A percentile compares a stretch with the other conserved stretches of the same genome.
Evolutionary conservation across 2,113 vertebrate species (phyloP).

Genomic region (Pipra filicauda): DNA sequence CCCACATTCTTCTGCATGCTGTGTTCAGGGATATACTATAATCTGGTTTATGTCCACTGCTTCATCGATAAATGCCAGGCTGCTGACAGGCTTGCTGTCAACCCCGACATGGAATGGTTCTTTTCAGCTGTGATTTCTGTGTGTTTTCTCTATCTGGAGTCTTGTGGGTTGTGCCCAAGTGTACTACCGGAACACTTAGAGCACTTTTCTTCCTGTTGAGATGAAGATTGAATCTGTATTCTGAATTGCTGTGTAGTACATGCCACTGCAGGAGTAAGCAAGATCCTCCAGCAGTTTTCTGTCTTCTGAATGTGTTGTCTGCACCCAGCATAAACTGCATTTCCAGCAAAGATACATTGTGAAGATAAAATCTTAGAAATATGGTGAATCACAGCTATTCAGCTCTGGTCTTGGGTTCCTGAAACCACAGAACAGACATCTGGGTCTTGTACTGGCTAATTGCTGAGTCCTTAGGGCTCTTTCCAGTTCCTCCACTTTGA

Average conservation of each 20-base stretch:
- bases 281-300: background rate
- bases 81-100: too few species aligned
- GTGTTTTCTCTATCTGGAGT: background rate
- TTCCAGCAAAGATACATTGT: background rate
- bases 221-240: background rate
- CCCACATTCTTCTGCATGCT: too few species aligned
- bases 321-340: background rate
- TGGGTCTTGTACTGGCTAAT: background rate
- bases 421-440: background rate
- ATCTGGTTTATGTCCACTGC: too few species aligned
- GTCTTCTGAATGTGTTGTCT: background rate
- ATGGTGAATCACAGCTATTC: background rate
- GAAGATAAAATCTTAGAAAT: background rate
- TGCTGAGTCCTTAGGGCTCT: background rate
- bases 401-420: background rate
- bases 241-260: background rate
- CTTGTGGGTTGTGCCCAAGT: background rate
- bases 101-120: background rate
- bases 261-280: background rate
- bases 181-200: background rate
- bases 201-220: background rate
- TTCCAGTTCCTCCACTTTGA: background rate
- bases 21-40: too few species aligned
- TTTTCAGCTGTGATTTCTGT: background rate
- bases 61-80: too few species aligned